Evolutionary conservation across 2,888 invertebrate genomes (phyloP).

Genomic region (Cotesia congregata): DNA sequence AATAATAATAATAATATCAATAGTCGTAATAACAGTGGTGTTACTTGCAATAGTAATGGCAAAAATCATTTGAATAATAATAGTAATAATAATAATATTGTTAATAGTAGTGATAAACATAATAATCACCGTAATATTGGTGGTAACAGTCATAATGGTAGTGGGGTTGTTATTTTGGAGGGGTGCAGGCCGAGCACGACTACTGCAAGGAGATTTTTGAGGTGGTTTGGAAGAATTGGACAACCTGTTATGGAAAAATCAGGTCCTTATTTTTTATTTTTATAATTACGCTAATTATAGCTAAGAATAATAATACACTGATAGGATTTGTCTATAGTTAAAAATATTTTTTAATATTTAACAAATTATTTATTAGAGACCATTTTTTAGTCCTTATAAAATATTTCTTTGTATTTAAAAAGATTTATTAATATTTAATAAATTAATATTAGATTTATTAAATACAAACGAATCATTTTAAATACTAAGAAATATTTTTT

Average conservation of each 20-base stretch:
- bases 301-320: no score
- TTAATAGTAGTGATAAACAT: slow-evolving; percentile 45
- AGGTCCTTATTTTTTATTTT: slow-evolving; percentile 56
- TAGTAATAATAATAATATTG: slow-evolving; percentile 38
- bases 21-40: slow-evolving; percentile 45
- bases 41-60: slow-evolving; percentile 46
- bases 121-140: slow-evolving; percentile 44
- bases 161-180: slow-evolving; percentile 62
- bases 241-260: slow-evolving; percentile 73
- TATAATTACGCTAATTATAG: background rate
- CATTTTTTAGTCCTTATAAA: no score
- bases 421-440: no score
- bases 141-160: slow-evolving; percentile 55
- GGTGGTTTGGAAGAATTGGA: slow-evolving; percentile 73
- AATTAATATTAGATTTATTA: no score
- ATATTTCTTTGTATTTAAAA: no score
- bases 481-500: no score
- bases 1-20: slow-evolving; percentile 45
- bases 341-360: no score
- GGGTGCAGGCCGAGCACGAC: slow-evolving; percentile 66
- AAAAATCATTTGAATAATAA: slow-evolving; percentile 33
- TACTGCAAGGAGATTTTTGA: slow-evolving; percentile 72
- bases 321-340: no score
- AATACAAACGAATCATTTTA: no score
- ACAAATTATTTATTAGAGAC: no score